Conservation (phyloP, 37 sponge, comb jelly and placozoan genomes). For the Beroe ovata region DNA sequence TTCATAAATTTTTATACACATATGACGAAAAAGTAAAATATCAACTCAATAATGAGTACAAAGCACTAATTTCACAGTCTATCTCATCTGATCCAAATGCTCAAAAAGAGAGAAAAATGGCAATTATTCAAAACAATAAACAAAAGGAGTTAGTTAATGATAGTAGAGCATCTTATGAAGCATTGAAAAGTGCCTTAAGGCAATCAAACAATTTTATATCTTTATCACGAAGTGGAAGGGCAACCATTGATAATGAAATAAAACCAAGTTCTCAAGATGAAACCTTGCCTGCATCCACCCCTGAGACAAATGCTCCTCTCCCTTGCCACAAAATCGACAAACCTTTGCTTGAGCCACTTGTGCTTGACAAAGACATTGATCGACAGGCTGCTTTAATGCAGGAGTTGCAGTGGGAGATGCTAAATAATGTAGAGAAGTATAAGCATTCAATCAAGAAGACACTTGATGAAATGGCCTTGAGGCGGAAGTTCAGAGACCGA, state of each 20-base stretch:
- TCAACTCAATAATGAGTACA: slow-evolving; percentile 32
- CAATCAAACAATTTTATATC: background rate
- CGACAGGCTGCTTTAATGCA: slow-evolving; percentile 37
- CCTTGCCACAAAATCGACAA: background rate
- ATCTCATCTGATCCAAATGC: background rate
- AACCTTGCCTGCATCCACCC: background rate
- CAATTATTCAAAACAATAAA: background rate
- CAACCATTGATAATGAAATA: background rate
- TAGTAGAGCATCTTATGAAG: slow-evolving; percentile 34
- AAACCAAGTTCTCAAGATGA: background rate
- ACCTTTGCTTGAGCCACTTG: slow-evolving; percentile 1
- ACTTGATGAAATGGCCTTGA: background rate
- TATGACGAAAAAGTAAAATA: slow-evolving; percentile 27
- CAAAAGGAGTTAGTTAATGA: slow-evolving; percentile 2
- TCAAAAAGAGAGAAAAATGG: background rate
- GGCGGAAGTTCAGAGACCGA: background rate
- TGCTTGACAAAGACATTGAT: slow-evolving; percentile 1
- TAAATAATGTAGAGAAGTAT: slow-evolving; percentile 22
- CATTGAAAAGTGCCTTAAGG: background rate
- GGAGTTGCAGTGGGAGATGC: slow-evolving; percentile 53
- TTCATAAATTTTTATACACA: slow-evolving; percentile 48
- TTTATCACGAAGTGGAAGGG: slow-evolving; percentile 2
- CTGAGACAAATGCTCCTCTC: background rate
- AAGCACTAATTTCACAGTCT: slow-evolving; percentile 1
- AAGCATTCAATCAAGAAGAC: slow-evolving; percentile 10